phyloP scores from a whole-genome alignment of 2,113 vertebrate genomes.

The Megaptera novaeangliae region DNA sequence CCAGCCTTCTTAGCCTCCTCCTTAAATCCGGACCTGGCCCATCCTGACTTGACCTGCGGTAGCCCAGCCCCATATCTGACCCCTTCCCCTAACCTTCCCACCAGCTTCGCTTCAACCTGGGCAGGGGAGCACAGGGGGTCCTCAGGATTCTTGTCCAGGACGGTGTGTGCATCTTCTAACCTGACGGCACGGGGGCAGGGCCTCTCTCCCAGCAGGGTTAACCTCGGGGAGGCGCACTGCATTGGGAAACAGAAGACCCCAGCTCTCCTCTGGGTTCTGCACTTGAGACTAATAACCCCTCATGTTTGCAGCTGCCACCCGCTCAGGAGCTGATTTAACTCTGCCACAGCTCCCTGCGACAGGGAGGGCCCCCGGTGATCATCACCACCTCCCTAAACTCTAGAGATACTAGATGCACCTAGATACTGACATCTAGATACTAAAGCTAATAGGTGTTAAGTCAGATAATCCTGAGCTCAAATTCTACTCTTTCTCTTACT shows the following conservation, averaged over 20 bases:
- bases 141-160: neutral
- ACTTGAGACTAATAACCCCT: rapidly evolving
- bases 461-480: neutral
- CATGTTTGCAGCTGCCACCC: neutral
- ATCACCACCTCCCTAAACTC: neutral
- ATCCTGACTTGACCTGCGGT: neutral
- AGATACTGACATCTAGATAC: neutral
- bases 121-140: neutral
- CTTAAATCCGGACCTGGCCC: neutral
- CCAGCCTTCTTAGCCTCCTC: neutral
- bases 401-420: neutral
- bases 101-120: neutral
- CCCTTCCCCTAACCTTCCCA: neutral
- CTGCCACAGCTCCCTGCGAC: neutral
- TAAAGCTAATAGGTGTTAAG: neutral
- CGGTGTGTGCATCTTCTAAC: neutral
- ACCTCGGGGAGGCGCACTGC: too few relatives aligned
- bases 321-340: neutral
- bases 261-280: neutral
- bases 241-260: neutral
- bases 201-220: neutral
- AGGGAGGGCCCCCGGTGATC: too few relatives aligned
- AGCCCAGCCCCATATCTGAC: neutral
- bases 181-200: neutral
- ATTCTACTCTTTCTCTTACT: neutral